A percentile compares a stretch with the other conserved stretches of the same genome.
Evolutionary conservation across 1,140 invertebrate genomes (phyloP).

Genomic region (Drosophila prosaltans): DNA sequence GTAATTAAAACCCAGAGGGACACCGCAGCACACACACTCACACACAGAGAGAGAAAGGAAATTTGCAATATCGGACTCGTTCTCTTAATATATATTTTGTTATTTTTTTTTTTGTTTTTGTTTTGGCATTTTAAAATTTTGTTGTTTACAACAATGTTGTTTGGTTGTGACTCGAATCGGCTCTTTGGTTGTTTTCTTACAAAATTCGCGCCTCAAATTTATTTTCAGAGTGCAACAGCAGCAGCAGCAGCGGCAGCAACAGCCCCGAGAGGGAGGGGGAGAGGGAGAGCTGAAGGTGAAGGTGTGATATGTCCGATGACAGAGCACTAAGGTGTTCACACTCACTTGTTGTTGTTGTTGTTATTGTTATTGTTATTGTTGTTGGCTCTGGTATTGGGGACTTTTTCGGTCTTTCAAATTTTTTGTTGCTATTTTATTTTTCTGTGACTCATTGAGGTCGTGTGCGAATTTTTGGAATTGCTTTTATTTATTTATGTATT

Average conservation of each 20-base stretch:
- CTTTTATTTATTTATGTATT: slow-evolving; percentile 79
- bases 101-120: slow-evolving; percentile 16
- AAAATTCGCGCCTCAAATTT: slow-evolving; percentile 47
- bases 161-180: slow-evolving; percentile 11
- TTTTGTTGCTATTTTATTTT: slow-evolving; percentile 7
- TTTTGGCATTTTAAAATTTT: slow-evolving; percentile 44
- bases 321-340: slow-evolving; percentile 37
- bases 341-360: slow-evolving; percentile 14
- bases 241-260: neutral
- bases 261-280: slow-evolving; percentile 1
- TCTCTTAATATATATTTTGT: slow-evolving; percentile 17
- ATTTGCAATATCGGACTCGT: slow-evolving; percentile 33
- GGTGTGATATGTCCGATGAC: slow-evolving; percentile 24
- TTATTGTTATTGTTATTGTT: slow-evolving; percentile 1
- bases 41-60: slow-evolving; percentile 29
- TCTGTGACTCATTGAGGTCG: slow-evolving; percentile 74
- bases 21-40: neutral
- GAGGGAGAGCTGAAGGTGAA: slow-evolving; percentile 17
- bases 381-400: slow-evolving; percentile 2
- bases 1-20: slow-evolving; percentile 44
- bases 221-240: slow-evolving; percentile 37
- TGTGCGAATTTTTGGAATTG: slow-evolving; percentile 80
- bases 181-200: slow-evolving; percentile 22
- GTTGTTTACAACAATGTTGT: slow-evolving; percentile 21
- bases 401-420: slow-evolving; percentile 18